phyloP scores from a whole-genome alignment of 1,140 invertebrate species.

The Oncopodura yosiiana region DNA sequence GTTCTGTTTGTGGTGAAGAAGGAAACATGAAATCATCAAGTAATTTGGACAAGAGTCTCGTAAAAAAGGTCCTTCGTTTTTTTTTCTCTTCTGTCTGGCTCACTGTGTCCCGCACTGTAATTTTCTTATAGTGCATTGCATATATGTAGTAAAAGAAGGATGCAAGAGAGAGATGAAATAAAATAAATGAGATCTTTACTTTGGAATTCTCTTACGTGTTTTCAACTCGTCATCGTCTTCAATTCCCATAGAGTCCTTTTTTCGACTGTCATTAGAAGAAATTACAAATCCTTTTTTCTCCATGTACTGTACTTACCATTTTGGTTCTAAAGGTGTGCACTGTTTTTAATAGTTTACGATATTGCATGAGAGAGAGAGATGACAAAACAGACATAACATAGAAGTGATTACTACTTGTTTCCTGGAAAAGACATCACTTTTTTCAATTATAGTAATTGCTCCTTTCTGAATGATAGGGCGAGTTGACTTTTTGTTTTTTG shows the following conservation, averaged over 20 bases:
- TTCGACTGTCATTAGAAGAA: background rate
- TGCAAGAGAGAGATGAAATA: conserved; percentile 9
- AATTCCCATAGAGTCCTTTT: background rate
- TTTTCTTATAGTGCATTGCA: conserved; percentile 2
- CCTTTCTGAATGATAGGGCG: too few species aligned
- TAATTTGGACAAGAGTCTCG: conserved; percentile 19
- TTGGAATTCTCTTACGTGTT: background rate
- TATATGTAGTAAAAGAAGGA: background rate
- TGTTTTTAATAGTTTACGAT: too few species aligned
- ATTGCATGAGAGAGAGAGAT: too few species aligned
- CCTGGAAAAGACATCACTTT: too few species aligned
- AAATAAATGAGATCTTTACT: conserved; percentile 3
- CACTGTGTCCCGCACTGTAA: conserved; percentile 16
- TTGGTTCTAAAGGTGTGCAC: too few species aligned
- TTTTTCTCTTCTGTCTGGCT: background rate
- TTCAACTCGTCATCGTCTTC: background rate
- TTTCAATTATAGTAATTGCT: too few species aligned
- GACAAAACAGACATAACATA: too few species aligned
- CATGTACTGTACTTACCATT: too few species aligned
- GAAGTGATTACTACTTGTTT: too few species aligned
- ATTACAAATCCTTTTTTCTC: background rate
- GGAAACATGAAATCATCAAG: conserved; percentile 19
- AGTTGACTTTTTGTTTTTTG: too few species aligned
- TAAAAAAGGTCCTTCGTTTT: conserved; percentile 12
- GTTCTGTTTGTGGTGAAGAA: conserved; percentile 11